Evolutionary conservation across 2,888 invertebrate species (phyloP), one percentile per base, ranked within the genome.

Genomic region (Drosophila kuntzei): DNA sequence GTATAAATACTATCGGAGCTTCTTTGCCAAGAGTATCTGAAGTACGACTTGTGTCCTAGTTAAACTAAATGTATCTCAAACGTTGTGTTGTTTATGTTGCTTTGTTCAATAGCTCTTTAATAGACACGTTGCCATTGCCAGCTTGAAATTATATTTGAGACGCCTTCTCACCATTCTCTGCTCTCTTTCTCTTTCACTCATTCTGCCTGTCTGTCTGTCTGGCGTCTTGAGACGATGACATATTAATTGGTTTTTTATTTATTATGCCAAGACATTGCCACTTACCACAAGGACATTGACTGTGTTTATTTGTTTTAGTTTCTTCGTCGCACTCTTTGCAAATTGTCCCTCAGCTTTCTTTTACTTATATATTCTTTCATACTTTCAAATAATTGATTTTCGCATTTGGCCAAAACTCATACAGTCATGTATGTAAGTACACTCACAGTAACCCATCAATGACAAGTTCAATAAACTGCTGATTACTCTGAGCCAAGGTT

Each of bases 201-300:
- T 9, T 27, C 16, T 2, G 7, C 8, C 22, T n/a, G 20, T 22
- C 20, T 27, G 57, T 7, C 32, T 54, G 64, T 68, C 66, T 54
- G 64, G 55, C 68, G 65, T 63, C 54, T 71, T 53, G 58, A 71
- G 69, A 74, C 72, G 73, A 71, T 80, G 84, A 85, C 86, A 88
- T 88, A 88, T 85, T 85, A 85, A 85, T 85, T 85, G 84, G 78
- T 65, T 76, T 87, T 82, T 88, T 88, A 87, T 84, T 88, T 88
- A 84, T 88, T 79, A 79, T 67, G 68, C 50, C 61, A 16, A 50
- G 22, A 49, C 64, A 44, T 27, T 50, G 54, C 34, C 50, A 49
- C 44, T 51, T 65, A 36, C 12, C 25, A 46, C 51, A 37, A 36
- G 63, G 16, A 54, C 22, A 14, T 22, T 54, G 43, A 41, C 32